Conservation (phyloP, 2,113 vertebrate species). For the Callithrix jacchus region DNA sequence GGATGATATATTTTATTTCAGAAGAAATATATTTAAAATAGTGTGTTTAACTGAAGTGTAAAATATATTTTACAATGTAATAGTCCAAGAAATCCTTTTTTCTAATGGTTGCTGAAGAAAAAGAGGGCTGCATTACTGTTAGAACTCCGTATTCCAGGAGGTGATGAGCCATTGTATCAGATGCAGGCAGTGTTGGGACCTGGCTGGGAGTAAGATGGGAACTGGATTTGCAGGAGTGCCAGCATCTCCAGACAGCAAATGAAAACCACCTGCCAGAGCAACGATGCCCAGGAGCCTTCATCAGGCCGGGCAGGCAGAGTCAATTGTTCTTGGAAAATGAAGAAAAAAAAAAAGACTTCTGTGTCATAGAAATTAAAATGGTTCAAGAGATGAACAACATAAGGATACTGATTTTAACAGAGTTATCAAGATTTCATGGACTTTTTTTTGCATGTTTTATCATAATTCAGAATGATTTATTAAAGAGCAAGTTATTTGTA, state of each 20-base stretch:
- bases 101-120: not conserved
- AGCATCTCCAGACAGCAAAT: slow-evolving; percentile 37
- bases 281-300: slow-evolving; percentile 6
- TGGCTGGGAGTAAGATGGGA: not conserved
- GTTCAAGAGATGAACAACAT: not conserved
- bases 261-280: slow-evolving; percentile 57
- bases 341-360: not conserved
- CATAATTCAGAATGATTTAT: not conserved
- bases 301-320: not conserved
- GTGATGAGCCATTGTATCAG: not conserved
- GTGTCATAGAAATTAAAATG: slow-evolving; percentile 10
- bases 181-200: not conserved
- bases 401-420: not conserved
- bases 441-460: not conserved
- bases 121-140: not conserved
- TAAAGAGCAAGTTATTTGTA: not conserved
- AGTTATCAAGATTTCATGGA: not conserved
- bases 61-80: not conserved
- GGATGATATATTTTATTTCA: not conserved
- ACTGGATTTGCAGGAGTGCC: not conserved
- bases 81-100: not conserved
- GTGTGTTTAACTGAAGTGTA: not conserved
- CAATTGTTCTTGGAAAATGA: slow-evolving; percentile 52
- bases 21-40: not conserved
- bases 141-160: not conserved